These are phyloP conservation scores for Psilopsiagon aymara DNA, from an alignment of 2,113 vertebrate genomes.

Conservation along the genomic window DNA sequence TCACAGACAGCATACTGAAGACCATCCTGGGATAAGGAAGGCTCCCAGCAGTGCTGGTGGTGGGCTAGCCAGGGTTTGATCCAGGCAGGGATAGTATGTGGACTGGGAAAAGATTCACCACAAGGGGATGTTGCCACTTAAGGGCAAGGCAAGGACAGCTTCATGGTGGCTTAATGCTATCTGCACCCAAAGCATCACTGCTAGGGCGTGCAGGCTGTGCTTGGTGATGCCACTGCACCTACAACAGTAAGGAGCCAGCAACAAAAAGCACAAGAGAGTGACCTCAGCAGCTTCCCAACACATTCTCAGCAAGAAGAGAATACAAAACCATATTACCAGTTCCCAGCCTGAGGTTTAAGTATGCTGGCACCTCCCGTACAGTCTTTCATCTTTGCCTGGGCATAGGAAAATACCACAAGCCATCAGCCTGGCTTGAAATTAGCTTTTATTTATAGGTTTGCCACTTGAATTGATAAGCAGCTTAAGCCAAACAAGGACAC, in stretches of 20 bases:
- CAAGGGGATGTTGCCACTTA: not conserved
- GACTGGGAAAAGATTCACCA: not conserved
- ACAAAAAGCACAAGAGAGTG: not conserved
- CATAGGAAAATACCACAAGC: not conserved
- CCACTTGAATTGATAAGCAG: not conserved
- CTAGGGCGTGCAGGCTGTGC: not conserved
- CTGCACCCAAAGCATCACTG: not conserved
- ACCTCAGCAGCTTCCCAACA: not conserved
- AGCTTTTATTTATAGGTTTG: not conserved
- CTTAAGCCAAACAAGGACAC: not conserved
- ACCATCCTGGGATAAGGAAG: rapidly evolving
- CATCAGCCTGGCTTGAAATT: not conserved
- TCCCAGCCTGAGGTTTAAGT: not conserved
- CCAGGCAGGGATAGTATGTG: not conserved
- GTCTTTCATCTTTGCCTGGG: not conserved
- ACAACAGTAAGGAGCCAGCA: not conserved
- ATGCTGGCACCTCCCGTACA: rapidly evolving
- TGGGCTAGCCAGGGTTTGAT: not conserved
- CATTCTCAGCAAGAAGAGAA: not conserved
- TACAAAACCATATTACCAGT: not conserved
- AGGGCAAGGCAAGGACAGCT: not conserved
- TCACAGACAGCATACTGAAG: not conserved
- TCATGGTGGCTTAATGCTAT: not conserved
- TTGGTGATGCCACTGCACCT: not conserved
- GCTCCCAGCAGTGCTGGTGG: not conserved